phyloP scores from a whole-genome alignment of 2,113 vertebrate genomes.

The Vidua macroura region DNA sequence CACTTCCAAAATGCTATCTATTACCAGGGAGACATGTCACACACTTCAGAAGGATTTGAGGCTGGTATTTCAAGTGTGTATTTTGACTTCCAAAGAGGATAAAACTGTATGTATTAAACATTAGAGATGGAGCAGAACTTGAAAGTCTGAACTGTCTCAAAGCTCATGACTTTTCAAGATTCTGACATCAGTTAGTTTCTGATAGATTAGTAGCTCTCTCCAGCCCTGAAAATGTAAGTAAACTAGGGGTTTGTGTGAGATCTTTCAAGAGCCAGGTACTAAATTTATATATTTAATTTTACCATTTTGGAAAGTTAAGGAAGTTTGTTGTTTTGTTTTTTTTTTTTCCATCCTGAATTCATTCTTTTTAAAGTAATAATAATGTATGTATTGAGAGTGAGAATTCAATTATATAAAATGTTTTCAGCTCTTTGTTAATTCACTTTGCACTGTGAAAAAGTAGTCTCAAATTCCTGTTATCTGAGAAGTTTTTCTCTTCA shows the following conservation, averaged over 20 bases:
- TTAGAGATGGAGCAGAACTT: neutral
- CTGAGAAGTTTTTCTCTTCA: neutral
- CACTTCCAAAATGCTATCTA: neutral
- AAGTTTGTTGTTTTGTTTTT: too few species aligned
- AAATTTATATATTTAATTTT: neutral
- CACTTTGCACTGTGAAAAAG: neutral
- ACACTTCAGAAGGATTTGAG: neutral
- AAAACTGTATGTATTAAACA: conserved; percentile 10
- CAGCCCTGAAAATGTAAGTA: neutral
- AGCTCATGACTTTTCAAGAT: neutral
- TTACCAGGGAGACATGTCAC: neutral
- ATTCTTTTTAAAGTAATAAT: neutral
- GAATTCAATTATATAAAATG: neutral
- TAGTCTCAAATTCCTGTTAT: neutral
- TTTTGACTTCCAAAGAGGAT: neutral
- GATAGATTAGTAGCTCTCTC: neutral
- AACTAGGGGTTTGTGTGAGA: neutral
- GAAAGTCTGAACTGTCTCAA: neutral
- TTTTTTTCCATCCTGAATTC: neutral
- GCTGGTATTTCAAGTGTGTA: neutral
- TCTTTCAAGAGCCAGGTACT: neutral
- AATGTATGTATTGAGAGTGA: neutral
- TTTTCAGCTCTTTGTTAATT: too few species aligned
- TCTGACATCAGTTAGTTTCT: neutral
- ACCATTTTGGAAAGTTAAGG: neutral